A percentile compares a stretch with the other conserved stretches of the same genome.
Evolutionary conservation across 2,888 invertebrate genomes (phyloP).

Genomic region (Morpho deidamia): DNA sequence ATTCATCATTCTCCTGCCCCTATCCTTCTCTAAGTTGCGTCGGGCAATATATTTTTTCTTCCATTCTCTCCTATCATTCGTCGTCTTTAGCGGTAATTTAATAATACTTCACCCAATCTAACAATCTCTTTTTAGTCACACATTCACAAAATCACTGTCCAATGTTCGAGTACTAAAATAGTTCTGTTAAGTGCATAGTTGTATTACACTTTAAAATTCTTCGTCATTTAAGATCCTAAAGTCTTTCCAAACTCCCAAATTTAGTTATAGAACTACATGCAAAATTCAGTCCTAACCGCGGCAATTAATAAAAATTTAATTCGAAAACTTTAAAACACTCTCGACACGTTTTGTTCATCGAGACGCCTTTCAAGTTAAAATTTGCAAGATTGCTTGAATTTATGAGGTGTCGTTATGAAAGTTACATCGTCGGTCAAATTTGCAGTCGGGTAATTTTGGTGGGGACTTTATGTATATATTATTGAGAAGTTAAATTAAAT

Average conservation of each 20-base stretch:
- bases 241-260: conserved; percentile 1
- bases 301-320: conserved; percentile 52
- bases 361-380: conserved; percentile 49
- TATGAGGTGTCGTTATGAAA: conserved; percentile 55
- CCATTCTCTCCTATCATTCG: too few relatives aligned
- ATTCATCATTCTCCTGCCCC: too few relatives aligned
- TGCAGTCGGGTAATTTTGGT: conserved; percentile 21
- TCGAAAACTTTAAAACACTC: conserved; percentile 46
- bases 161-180: too few relatives aligned
- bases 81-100: too few relatives aligned
- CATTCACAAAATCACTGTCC: too few relatives aligned
- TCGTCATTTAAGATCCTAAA: neutral
- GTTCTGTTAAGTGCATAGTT: too few relatives aligned
- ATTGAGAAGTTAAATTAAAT: too few relatives aligned
- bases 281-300: conserved; percentile 27
- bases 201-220: neutral
- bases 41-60: too few relatives aligned
- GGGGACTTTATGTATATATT: too few relatives aligned
- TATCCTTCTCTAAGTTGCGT: too few relatives aligned
- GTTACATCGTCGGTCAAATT: conserved; percentile 56
- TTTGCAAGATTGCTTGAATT: conserved; percentile 47
- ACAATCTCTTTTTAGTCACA: too few relatives aligned
- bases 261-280: conserved; percentile 12
- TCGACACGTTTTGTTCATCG: conserved; percentile 54
- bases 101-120: too few relatives aligned